These are phyloP conservation scores for Aspidapion aeneum DNA, from an alignment of 2,888 invertebrate species.

Conservation along the genomic window DNA sequence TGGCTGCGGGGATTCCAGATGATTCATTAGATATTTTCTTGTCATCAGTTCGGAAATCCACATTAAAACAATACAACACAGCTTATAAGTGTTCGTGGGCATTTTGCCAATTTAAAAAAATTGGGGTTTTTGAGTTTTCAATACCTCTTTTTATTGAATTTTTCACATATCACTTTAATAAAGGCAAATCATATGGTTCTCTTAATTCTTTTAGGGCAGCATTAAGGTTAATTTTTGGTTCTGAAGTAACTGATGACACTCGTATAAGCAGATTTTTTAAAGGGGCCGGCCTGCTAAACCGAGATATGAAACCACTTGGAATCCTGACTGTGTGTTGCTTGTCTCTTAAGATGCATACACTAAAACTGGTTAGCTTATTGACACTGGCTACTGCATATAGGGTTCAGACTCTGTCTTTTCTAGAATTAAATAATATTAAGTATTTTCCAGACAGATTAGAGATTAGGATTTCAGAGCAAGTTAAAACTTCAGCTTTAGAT, in stretches of 20 bases:
- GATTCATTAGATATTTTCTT: conserved; percentile 12
- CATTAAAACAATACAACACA: no score
- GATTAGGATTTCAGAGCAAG: no score
- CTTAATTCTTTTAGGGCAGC: conserved; percentile 17
- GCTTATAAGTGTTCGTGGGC: not conserved
- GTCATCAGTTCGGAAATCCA: conserved; percentile 8
- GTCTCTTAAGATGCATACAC: no score
- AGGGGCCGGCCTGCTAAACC: conserved; percentile 16
- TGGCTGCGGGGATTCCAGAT: conserved; percentile 16
- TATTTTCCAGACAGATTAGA: conserved; percentile 2
- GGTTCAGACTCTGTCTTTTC: conserved; percentile 17
- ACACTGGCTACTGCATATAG: no score
- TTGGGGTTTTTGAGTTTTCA: not conserved
- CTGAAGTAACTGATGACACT: conserved; percentile 6
- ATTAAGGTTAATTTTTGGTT: conserved; percentile 9
- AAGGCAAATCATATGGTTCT: conserved; percentile 4
- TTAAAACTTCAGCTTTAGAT: no score
- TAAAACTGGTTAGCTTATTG: no score
- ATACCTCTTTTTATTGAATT: not conserved
- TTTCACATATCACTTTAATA: not conserved
- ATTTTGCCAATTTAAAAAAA: not conserved
- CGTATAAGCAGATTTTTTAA: conserved; percentile 15
- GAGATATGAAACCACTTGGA: conserved; percentile 19
- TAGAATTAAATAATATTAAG: conserved; percentile 13
- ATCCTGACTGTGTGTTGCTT: conserved; percentile 15